Evolutionary conservation across 2,888 invertebrate genomes (phyloP), one percentile per base, ranked within the genome.

Genomic region (Anagyrus pseudococci): DNA sequence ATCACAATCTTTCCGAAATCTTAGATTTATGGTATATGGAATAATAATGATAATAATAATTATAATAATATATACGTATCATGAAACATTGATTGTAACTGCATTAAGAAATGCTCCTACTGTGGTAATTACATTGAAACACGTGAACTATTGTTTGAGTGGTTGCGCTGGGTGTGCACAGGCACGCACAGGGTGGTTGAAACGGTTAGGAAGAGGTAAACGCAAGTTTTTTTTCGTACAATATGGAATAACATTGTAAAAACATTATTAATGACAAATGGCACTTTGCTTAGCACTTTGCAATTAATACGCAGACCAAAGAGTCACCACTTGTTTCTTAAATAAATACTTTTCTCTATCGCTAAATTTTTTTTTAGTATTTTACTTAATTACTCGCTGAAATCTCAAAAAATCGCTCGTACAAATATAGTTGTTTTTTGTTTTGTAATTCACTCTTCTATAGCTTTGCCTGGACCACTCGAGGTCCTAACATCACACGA

Each of bases 291-390:
- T n/a, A n/a, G n/a, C n/a, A n/a, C n/a, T n/a, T n/a, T n/a, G n/a
- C n/a, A n/a, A n/a, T n/a, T n/a, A n/a, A n/a, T 23, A 17, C 20
- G 53, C 37, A 55, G 29, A 63, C 44, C 26, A 40, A 57, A 44
- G 29, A 60, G 41, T 64, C 13, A 17, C 26, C 47, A 47, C 43
- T 47, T 29, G 26, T 47, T 29, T 23, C n/a, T 57, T 50, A n/a
- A 48, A 6, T 23, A 44, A 41, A 58, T 43, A 54, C 54, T 62
- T 54, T 58, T 56, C 46, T 41, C 58, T 56, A 59, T 50, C 56
- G 54, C 53, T 63, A 49, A 49, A 54, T 8, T 54, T n/a, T 33
- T 46, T 17, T 22, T 17, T 59, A 47, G 33, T 44, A 43, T 41
- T 46, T 15, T 15, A 44, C 46, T 52, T 29, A 15, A 33, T 13